A percentile compares a stretch with the other conserved stretches of the same genome.
phyloP scores from a whole-genome alignment of 2,888 invertebrate species.

The Volucella inflata region DNA sequence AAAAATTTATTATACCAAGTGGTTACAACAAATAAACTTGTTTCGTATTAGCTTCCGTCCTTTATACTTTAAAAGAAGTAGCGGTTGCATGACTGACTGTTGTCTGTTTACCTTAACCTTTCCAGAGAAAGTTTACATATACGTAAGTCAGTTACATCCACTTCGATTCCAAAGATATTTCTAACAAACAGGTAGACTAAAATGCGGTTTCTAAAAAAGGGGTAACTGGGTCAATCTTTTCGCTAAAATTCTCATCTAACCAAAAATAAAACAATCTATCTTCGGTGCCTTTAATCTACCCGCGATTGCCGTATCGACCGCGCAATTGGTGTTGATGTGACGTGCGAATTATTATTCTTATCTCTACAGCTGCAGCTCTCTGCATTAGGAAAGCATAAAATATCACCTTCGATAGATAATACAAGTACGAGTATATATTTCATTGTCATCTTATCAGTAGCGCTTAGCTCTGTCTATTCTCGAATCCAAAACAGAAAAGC shows the following conservation, averaged over 20 bases:
- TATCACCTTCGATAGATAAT: constrained; percentile 36
- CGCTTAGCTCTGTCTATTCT: constrained; percentile 5
- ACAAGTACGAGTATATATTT: constrained; percentile 9
- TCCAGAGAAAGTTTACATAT: too few species aligned
- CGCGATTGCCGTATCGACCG: constrained; percentile 16
- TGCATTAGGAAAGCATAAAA: constrained; percentile 38
- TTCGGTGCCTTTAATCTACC: constrained; percentile 20
- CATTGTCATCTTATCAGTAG: constrained; percentile 55
- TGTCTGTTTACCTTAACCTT: too few species aligned
- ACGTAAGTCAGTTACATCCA: too few species aligned
- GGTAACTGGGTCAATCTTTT: too few species aligned
- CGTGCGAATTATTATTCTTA: constrained; percentile 19
- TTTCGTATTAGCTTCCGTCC: too few species aligned
- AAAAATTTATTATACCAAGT: too few species aligned
- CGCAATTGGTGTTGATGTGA: neutral
- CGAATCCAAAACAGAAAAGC: constrained; percentile 4
- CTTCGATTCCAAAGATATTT: too few species aligned
- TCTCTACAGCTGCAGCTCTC: constrained; percentile 30
- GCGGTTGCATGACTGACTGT: too few species aligned
- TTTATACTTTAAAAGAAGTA: too few species aligned
- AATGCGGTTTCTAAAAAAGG: too few species aligned
- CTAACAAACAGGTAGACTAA: too few species aligned
- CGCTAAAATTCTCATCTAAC: constrained; percentile 3
- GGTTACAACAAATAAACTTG: too few species aligned
- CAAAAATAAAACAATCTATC: constrained; percentile 2